Conservation (phyloP, 2,888 invertebrate species). For the Hemaris fuciformis region DNA sequence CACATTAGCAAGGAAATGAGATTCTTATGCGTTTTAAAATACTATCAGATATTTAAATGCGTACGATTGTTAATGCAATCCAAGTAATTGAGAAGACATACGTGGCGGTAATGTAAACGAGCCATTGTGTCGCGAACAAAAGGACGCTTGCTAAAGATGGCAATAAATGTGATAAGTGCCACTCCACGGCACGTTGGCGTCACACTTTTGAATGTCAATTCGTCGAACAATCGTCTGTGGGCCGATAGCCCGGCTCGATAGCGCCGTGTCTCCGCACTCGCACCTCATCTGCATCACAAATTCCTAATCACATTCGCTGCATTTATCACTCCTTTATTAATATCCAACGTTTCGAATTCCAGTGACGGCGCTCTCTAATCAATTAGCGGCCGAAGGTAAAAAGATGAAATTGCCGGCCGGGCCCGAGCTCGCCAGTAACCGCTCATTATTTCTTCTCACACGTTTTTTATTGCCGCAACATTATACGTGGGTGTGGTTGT, state of each 20-base stretch:
- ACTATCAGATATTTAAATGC: conserved; percentile 9
- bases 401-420: conserved; percentile 61
- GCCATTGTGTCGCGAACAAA: conserved; percentile 15
- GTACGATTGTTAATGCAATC: conserved; percentile 11
- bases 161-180: conserved; percentile 12
- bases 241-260: conserved; percentile 32
- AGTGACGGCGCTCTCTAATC: conserved; percentile 65
- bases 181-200: conserved; percentile 17
- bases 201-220: conserved; percentile 50
- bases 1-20: neutral
- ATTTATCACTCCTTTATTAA: conserved; percentile 67
- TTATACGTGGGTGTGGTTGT: conserved; percentile 82
- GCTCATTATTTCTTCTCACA: conserved; percentile 81
- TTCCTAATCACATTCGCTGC: conserved; percentile 69
- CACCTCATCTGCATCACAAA: conserved; percentile 68
- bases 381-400: conserved; percentile 72
- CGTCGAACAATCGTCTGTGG: conserved; percentile 34
- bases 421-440: conserved; percentile 76
- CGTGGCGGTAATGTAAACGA: conserved; percentile 14
- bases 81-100: conserved; percentile 14
- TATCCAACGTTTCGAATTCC: conserved; percentile 37
- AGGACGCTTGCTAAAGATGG: conserved; percentile 14
- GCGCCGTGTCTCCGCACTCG: conserved; percentile 46
- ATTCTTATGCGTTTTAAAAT: neutral
- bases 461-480: conserved; percentile 81